Percentiles rank a stretch among this genome's conserved stretches.
Conservation (phyloP, 2,888 invertebrate species). For the Aethes cnicana region DNA sequence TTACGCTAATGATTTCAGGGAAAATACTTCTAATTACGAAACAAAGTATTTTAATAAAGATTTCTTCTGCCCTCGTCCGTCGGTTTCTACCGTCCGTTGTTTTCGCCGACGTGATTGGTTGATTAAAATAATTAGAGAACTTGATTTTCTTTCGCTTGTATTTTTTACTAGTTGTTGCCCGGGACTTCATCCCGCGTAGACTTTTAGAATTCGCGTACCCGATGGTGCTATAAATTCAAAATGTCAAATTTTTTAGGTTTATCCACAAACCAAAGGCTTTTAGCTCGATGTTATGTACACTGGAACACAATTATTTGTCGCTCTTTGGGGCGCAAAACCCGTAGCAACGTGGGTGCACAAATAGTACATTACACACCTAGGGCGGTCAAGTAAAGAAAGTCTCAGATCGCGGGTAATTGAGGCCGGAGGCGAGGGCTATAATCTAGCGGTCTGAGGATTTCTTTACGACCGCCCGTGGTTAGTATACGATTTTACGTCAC, state of each 20-base stretch:
- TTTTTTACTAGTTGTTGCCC: neutral
- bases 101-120: slow-evolving; percentile 23
- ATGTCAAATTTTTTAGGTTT: too few relatives aligned
- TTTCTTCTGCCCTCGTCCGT: slow-evolving; percentile 50
- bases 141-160: neutral
- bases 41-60: slow-evolving; percentile 75
- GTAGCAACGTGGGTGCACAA: neutral
- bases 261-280: neutral
- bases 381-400: too few relatives aligned
- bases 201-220: too few relatives aligned
- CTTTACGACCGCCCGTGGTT: too few relatives aligned
- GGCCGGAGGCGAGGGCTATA: too few relatives aligned
- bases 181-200: too few relatives aligned
- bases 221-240: too few relatives aligned
- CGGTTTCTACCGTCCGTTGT: slow-evolving; percentile 27
- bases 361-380: too few relatives aligned
- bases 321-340: neutral
- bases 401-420: too few relatives aligned
- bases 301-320: neutral
- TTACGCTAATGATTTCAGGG: slow-evolving; percentile 70
- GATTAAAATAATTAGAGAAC: slow-evolving; percentile 8
- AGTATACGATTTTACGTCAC: too few relatives aligned
- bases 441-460: too few relatives aligned
- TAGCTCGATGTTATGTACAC: too few relatives aligned
- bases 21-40: slow-evolving; percentile 69